Percentiles rank a stretch among this genome's conserved stretches.
Evolutionary conservation across 1,140 invertebrate genomes (phyloP).

Genomic region (Hirudo medicinalis): DNA sequence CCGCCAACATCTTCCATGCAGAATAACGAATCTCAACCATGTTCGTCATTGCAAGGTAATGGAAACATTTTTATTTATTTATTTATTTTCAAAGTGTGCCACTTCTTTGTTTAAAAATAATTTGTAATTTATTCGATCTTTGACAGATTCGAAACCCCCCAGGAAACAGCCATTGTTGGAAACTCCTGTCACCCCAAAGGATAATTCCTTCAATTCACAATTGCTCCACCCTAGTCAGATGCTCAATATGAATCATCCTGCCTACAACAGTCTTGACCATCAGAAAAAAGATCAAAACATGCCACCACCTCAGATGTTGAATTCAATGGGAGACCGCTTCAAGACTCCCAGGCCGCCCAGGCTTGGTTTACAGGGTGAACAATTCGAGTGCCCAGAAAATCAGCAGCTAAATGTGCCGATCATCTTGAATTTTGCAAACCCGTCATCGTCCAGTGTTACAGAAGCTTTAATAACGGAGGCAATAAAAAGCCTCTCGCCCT

Average conservation of each 20-base stretch:
- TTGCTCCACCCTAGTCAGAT: constrained; percentile 4
- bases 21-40: background rate
- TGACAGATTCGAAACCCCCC: background rate
- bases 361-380: no score
- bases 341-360: background rate
- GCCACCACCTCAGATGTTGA: background rate
- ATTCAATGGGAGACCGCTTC: background rate
- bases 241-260: background rate
- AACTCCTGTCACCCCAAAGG: background rate
- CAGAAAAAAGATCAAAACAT: background rate
- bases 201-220: background rate
- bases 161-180: constrained; percentile 1
- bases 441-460: no score
- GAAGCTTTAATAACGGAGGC: no score
- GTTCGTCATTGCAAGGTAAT: background rate
- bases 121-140: no score
- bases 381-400: no score
- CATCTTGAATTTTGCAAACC: no score
- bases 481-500: no score
- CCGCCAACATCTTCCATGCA: background rate
- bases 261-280: background rate
- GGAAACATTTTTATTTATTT: background rate
- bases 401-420: no score
- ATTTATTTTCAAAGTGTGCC: background rate
- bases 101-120: no score